phyloP scores from a whole-genome alignment of 2,888 invertebrate species.

The Ischnura elegans region DNA sequence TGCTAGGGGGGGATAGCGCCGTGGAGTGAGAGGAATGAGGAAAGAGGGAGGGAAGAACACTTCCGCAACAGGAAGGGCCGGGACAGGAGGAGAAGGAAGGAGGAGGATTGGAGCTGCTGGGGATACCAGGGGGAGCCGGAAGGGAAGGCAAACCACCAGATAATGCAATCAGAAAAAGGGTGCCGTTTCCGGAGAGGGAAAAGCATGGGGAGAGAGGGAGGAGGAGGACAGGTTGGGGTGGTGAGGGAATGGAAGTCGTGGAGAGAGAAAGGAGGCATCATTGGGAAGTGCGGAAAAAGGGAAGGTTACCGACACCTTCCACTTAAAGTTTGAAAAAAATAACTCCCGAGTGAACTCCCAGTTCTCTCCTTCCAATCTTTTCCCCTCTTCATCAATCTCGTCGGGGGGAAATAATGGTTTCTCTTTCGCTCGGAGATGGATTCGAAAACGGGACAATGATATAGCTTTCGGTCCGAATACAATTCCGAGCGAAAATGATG shows the following conservation, averaged over 20 bases:
- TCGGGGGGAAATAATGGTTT: not conserved
- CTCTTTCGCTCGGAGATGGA: not conserved
- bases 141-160: slow-evolving; percentile 66
- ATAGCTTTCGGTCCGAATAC: not conserved
- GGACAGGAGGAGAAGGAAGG: slow-evolving; percentile 24
- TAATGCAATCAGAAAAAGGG: slow-evolving; percentile 54
- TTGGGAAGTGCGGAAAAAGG: not conserved
- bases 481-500: not conserved
- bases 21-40: slow-evolving; percentile 5
- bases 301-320: slow-evolving; percentile 38
- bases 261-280: not conserved
- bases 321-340: slow-evolving; percentile 13
- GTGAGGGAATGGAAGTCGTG: not conserved
- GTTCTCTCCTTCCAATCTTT: not conserved
- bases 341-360: not conserved
- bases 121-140: not conserved
- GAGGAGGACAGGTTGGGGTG: not conserved
- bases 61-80: not conserved
- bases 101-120: not conserved
- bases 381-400: slow-evolving; percentile 3
- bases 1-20: not conserved
- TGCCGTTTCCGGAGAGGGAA: slow-evolving; percentile 8
- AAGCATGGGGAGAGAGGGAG: not conserved
- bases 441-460: not conserved
- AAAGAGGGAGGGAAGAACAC: not conserved